Evolutionary conservation across 2,113 vertebrate species (phyloP).

Genomic region (Sebastes fasciatus): DNA sequence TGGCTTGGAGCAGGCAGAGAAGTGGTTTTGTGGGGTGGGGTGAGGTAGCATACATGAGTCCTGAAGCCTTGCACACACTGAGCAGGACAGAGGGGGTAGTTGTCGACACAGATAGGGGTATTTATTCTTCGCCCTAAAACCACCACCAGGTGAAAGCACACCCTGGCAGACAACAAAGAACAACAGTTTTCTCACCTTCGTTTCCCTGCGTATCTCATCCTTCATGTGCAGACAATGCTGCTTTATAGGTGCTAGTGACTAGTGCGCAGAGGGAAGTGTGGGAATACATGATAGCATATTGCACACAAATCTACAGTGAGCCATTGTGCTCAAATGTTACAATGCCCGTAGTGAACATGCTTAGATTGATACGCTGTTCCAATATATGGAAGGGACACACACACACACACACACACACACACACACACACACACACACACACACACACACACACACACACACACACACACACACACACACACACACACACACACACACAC

Average conservation of each 20-base stretch:
- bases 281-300: constrained; percentile 18
- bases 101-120: constrained; percentile 57
- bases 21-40: constrained; percentile 7
- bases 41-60: constrained; percentile 64
- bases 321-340: constrained; percentile 41
- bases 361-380: constrained; percentile 25
- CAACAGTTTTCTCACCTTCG: constrained; percentile 55
- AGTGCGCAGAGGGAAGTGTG: constrained; percentile 17
- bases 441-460: no score
- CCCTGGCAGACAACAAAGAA: constrained; percentile 71
- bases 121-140: constrained; percentile 72
- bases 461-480: no score
- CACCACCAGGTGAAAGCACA: constrained; percentile 72
- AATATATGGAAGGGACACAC: constrained; percentile 1
- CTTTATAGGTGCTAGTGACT: constrained; percentile 45
- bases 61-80: constrained; percentile 49
- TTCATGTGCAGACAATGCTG: constrained; percentile 61
- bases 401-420: no score
- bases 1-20: constrained; percentile 58
- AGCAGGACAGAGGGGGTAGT: constrained; percentile 32
- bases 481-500: constrained; percentile 1
- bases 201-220: constrained; percentile 28
- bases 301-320: constrained; percentile 33
- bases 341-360: neutral
- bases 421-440: no score